Evolutionary conservation across 2,888 invertebrate genomes (phyloP).

Genomic region (Drosophila paranaensis): DNA sequence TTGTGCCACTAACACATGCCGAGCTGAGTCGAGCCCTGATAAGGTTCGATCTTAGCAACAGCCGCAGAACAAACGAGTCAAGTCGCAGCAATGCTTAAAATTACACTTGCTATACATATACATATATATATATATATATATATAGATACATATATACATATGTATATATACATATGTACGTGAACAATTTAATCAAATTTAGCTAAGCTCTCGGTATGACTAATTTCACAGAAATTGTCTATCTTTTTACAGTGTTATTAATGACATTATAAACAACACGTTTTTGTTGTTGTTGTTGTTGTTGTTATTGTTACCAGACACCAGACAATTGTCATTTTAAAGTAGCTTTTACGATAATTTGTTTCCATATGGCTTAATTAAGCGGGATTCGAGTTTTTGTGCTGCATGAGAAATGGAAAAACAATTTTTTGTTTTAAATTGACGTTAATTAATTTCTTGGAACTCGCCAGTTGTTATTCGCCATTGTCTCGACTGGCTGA

Average conservation of each 20-base stretch:
- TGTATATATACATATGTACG: not conserved
- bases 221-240: not conserved
- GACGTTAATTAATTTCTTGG: constrained; percentile 65
- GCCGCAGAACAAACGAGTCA: not conserved
- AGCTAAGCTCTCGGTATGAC: constrained; percentile 15
- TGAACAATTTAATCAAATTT: constrained; percentile 17
- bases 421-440: constrained; percentile 52
- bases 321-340: constrained; percentile 14
- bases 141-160: not conserved
- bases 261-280: constrained; percentile 15
- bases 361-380: constrained; percentile 60
- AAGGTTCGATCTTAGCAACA: constrained; percentile 24
- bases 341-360: constrained; percentile 23
- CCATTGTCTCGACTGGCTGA: constrained; percentile 31
- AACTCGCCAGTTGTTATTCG: constrained; percentile 57
- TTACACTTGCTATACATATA: not conserved
- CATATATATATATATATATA: not conserved
- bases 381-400: constrained; percentile 25
- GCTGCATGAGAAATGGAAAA: constrained; percentile 19
- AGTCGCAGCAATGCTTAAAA: not conserved
- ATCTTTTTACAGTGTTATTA: constrained; percentile 16
- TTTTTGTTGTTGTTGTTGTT: not conserved
- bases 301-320: not conserved
- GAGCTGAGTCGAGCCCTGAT: constrained; percentile 2
- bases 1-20: not conserved